Base-by-base conservation (phyloP, 2,888 invertebrate genomes). In the Limnephilus rhombicus region DNA sequence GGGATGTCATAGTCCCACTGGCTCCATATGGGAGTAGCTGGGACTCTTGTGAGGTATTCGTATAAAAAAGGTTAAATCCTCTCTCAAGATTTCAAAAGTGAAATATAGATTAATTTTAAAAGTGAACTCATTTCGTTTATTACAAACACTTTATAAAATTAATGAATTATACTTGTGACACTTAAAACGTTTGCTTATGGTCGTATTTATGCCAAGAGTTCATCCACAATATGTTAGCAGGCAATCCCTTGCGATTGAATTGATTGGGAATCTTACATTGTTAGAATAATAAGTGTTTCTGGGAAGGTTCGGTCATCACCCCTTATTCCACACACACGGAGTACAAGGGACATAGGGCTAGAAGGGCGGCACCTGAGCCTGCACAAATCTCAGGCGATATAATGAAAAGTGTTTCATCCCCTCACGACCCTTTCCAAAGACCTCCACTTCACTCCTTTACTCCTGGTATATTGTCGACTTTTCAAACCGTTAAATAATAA, bases 321-420 rank as follows among this genome's bases (percentile, higher is more conserved):
- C 91, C 68, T 41, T 45, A 86, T 45, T 45, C 45, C 85, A 1
- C 13, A 24, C 34, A 31, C 83, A 83, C 83, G 83, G 68, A 68
- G 68, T 68, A 68, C 24, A 68, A n/a, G 5, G 53, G 53, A 53
- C 18, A 18, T 18, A 85, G n/a, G 31, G 49, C 31, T 11, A 31
- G 13, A 53, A 53, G 34, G 87, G 87, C 68, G 68, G 90, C 91
- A 93, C 93, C 93, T 92, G 91, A 88, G 82, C 90, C 85, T 85
- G 85, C 87, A 92, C 87, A 91, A 91, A 93, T 93, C 93, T 92
- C 90, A 87, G 88, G 83, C 91, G 31, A 82, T 89, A 82, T 93
- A 93, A 92, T 92, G 93, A 92, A 93, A 93, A 91, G 88, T 92
- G 91, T 91, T 92, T 82, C n/a, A 87, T 29, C 68, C 87, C 68